Evolutionary conservation across 2,113 vertebrate species (phyloP), one percentile per base, ranked within the genome.

Genomic region (Noturus placidus): DNA sequence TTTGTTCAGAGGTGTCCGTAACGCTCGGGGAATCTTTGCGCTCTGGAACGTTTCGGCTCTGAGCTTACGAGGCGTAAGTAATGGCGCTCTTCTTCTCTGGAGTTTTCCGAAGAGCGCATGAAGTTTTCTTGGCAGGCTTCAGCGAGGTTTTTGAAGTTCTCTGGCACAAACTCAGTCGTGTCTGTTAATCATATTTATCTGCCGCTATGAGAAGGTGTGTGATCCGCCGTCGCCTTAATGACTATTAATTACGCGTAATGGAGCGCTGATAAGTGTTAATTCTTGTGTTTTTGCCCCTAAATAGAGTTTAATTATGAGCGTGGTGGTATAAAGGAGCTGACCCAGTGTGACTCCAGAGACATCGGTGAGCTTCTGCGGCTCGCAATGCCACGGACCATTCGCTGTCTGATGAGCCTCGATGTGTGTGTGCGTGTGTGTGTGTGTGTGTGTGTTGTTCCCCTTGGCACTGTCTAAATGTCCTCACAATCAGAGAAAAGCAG

Each of bases 221-320:
- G 86, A 83, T 82, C 80, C 72, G 46, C 52, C 54, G 17, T 5
- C 27, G 30, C 79, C 46, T 87, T 82, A 85, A 82, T 65, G 30
- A 82, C 83, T 85, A 77, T 87, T 78, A 54, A 89, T 87, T 72
- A 87, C n/a, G 50, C 54, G 14, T 84, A 84, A 89, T 30, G 52
- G 65, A 80, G 38, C 35, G 63, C 67, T 74, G 54, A 84, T 84
- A 84, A 52, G 67, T 79, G 72, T 46, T 87, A 33, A 78, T 83
- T 82, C 54, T 67, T 82, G 13, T 46, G 35, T 80, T 67, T 63
- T 83, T 77, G 19, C 59, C 76, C 27, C 76, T 79, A 79, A 79
- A 79, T 79, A 79, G 76, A 56, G 50, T 79, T 52, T 79, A 78
- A 78, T 78, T 52, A 79, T 10, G 50, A 56, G 76, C 20, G 59